Evolutionary conservation across 92 coral and sea anemone species (phyloP).

Genomic region (Chrysogorgia sp.): DNA sequence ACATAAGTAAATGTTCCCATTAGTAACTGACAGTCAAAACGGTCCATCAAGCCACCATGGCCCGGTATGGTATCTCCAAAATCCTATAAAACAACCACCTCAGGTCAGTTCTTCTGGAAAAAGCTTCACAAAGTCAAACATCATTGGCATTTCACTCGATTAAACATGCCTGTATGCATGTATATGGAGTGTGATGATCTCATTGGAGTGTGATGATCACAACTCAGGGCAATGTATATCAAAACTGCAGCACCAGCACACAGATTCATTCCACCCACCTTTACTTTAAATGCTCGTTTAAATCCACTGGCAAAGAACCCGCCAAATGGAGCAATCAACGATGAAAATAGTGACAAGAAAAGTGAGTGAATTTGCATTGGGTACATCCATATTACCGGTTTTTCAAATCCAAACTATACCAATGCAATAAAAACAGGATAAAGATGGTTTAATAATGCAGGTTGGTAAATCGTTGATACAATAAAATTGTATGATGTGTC

Average conservation of each 20-base stretch:
- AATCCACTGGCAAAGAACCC: constrained; percentile 99
- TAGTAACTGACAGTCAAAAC: constrained; percentile 97
- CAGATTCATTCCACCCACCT: no score
- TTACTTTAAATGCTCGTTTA: constrained; percentile 97
- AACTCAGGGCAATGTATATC: no score
- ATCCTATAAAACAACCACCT: constrained; percentile 65
- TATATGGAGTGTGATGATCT: no score
- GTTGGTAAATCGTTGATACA: no score
- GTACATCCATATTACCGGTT: constrained; percentile 81
- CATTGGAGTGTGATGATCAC: no score
- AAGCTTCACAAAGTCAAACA: no score
- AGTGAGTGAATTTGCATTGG: constrained; percentile 96
- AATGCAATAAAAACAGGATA: background rate
- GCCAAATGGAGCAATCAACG: constrained; percentile 96
- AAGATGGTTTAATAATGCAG: no score
- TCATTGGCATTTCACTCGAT: no score
- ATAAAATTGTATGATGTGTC: no score
- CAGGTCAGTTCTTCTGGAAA: no score
- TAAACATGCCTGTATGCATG: no score
- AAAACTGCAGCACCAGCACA: no score
- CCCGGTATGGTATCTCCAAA: constrained; percentile 98
- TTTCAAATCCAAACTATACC: constrained; percentile 69
- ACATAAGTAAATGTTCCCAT: constrained; percentile 99
- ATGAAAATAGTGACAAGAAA: constrained; percentile 81
- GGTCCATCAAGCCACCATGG: constrained; percentile 94